A percentile compares a stretch with the other conserved stretches of the same genome.
These are phyloP conservation scores for Acyrthosiphon pisum DNA, from an alignment of 1,140 invertebrate species.

Conservation along the genomic window DNA sequence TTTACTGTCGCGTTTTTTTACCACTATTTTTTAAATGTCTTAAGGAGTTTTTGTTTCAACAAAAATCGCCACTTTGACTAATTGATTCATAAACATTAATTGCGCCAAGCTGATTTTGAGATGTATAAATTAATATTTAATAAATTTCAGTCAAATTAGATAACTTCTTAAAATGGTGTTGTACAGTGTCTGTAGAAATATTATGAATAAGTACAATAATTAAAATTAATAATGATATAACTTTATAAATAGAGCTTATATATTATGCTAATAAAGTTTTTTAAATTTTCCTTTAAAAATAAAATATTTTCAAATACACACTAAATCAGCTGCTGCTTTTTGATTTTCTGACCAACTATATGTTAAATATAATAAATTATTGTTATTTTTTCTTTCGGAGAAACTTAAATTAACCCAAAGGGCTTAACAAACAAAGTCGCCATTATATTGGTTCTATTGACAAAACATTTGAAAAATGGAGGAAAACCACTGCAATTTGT, in stretches of 20 bases:
- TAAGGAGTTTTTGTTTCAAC: background rate
- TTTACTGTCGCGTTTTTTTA: background rate
- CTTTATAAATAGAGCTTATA: background rate
- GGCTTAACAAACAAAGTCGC: background rate
- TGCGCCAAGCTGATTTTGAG: background rate
- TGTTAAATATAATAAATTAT: conserved; percentile 4
- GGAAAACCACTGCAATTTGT: background rate
- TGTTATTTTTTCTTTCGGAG: background rate
- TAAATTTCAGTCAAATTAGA: background rate
- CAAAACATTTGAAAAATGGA: background rate
- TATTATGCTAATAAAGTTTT: background rate
- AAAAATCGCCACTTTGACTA: background rate
- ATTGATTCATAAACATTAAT: background rate
- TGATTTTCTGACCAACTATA: background rate
- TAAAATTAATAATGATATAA: background rate
- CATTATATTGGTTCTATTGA: background rate
- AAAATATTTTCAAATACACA: background rate
- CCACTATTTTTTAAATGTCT: background rate
- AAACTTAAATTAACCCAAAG: background rate
- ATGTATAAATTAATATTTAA: background rate
- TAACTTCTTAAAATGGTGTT: background rate
- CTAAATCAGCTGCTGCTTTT: background rate
- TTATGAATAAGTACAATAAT: background rate
- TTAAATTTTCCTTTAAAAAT: background rate
- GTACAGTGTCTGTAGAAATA: background rate